phyloP scores from a whole-genome alignment of 2,888 invertebrate species.

The Hirudinaria manillensis region DNA sequence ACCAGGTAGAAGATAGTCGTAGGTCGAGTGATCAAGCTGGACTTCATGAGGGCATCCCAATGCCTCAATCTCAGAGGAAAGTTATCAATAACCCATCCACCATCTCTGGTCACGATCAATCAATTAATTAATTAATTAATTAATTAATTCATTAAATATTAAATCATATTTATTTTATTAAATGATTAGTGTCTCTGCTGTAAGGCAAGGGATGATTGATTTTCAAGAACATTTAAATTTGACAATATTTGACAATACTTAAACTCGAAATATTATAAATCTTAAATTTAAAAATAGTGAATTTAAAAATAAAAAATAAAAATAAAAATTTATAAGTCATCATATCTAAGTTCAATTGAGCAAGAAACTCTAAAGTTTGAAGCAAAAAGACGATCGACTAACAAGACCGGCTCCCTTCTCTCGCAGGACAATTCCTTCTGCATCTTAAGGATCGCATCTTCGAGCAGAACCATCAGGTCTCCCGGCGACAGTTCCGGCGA shows the following conservation, averaged over 20 bases:
- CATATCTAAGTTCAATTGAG: too few relatives aligned
- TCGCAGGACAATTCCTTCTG: constrained; percentile 10
- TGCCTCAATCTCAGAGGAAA: constrained; percentile 10
- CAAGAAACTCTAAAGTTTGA: background rate
- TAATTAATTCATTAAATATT: too few relatives aligned
- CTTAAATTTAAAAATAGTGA: too few relatives aligned
- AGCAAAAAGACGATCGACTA: background rate
- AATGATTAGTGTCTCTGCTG: too few relatives aligned
- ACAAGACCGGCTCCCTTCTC: background rate
- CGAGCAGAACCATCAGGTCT: background rate
- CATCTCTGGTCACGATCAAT: constrained; percentile 11
- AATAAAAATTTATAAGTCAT: too few relatives aligned
- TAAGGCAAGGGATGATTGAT: too few relatives aligned
- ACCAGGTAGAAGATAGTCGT: constrained; percentile 6
- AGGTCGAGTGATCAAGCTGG: background rate
- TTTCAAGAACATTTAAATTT: too few relatives aligned
- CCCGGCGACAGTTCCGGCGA: background rate
- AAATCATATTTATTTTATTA: too few relatives aligned
- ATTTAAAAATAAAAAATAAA: too few relatives aligned
- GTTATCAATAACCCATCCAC: constrained; percentile 17
- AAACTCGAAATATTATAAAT: too few relatives aligned
- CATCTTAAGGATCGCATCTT: background rate
- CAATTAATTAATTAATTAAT: too few relatives aligned
- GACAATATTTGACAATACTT: too few relatives aligned
- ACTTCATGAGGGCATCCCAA: constrained; percentile 8